phyloP scores from a whole-genome alignment of 1,140 invertebrate genomes.

The Drepana arcuata region DNA sequence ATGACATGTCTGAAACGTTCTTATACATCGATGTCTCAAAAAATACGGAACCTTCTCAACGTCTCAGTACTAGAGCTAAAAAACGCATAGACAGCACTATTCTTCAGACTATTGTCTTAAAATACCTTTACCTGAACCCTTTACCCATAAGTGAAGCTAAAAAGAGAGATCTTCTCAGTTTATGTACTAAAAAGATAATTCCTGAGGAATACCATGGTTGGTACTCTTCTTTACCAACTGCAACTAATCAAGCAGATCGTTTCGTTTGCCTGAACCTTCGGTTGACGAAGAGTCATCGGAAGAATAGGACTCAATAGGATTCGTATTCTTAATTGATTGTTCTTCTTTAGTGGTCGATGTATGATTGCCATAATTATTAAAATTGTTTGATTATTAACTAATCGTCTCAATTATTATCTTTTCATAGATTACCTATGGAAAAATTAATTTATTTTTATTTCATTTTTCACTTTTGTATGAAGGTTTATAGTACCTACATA shows the following conservation, averaged over 20 bases:
- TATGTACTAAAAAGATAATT: background rate
- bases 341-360: too few species aligned
- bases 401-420: too few species aligned
- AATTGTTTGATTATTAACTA: too few species aligned
- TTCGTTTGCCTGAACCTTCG: background rate
- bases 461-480: too few species aligned
- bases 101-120: background rate
- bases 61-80: background rate
- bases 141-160: background rate
- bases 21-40: background rate
- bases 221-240: background rate
- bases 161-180: background rate
- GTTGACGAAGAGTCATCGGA: background rate
- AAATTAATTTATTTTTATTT: too few species aligned
- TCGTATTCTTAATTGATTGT: too few species aligned
- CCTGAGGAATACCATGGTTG: background rate
- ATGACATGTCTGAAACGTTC: background rate
- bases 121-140: background rate
- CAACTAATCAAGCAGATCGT: background rate
- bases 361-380: too few species aligned
- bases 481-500: too few species aligned
- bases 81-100: background rate
- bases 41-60: background rate
- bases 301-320: too few species aligned
- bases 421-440: too few species aligned